Evolutionary conservation across 2,888 invertebrate species (phyloP).

Genomic region (Drosophila bunnanda): DNA sequence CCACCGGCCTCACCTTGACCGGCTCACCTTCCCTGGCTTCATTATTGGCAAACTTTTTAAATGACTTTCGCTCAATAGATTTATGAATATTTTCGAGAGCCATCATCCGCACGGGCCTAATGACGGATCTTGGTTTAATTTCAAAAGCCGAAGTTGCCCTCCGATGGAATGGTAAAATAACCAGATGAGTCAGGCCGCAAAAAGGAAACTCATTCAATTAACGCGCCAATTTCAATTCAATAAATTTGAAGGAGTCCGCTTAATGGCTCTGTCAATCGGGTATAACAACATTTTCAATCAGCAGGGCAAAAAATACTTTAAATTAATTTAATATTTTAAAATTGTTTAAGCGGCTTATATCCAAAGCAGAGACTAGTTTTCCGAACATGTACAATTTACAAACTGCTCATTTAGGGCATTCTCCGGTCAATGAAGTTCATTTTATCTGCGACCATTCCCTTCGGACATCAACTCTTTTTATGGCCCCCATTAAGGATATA

Average conservation of each 20-base stretch:
- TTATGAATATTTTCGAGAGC: conserved; percentile 35
- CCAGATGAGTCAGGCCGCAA: conserved; percentile 13
- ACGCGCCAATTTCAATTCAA: conserved; percentile 28
- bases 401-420: conserved; percentile 7
- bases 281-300: neutral
- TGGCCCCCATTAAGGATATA: conserved; percentile 66
- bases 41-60: conserved; percentile 58
- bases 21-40: conserved; percentile 21
- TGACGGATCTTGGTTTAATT: conserved; percentile 33
- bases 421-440: conserved; percentile 4
- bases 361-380: no score
- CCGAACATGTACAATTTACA: neutral
- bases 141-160: conserved; percentile 10
- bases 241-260: conserved; percentile 14
- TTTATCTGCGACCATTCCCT: conserved; percentile 8
- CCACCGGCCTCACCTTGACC: conserved; percentile 25
- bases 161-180: neutral
- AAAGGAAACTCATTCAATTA: conserved; percentile 32
- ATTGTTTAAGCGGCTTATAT: neutral
- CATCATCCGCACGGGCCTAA: conserved; percentile 4
- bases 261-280: neutral
- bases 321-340: no score
- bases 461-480: conserved; percentile 53
- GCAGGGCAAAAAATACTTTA: neutral
- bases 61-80: conserved; percentile 38